Evolutionary conservation across 2,888 invertebrate genomes (phyloP).

Genomic region (Euzetes globulus): DNA sequence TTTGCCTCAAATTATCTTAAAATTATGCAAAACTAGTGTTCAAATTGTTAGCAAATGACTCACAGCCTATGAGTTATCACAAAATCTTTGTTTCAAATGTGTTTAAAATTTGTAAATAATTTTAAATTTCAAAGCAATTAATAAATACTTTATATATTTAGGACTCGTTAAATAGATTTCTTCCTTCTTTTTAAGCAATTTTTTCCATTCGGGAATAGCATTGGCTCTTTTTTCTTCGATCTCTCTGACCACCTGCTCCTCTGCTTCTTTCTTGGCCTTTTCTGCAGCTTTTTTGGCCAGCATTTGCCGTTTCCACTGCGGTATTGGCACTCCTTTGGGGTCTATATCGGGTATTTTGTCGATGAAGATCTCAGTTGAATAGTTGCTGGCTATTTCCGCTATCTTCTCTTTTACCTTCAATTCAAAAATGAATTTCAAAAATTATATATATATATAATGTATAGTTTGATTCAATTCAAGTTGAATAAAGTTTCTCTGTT

Average conservation of each 20-base stretch:
- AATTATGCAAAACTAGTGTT: slow-evolving; percentile 2
- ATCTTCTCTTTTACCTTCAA: slow-evolving; percentile 67
- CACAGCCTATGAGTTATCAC: too few relatives aligned
- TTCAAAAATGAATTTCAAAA: background rate
- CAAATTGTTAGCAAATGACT: background rate
- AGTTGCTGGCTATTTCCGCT: slow-evolving; percentile 73
- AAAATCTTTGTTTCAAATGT: background rate
- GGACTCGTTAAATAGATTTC: background rate
- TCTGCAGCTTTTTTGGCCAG: slow-evolving; percentile 88
- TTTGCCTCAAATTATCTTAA: background rate
- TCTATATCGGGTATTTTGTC: slow-evolving; percentile 86
- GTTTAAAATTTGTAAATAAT: background rate
- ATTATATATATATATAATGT: background rate
- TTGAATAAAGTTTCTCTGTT: too few relatives aligned
- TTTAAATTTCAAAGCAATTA: background rate
- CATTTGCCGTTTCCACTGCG: slow-evolving; percentile 93
- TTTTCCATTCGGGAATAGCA: slow-evolving; percentile 86
- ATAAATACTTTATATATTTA: slow-evolving; percentile 25
- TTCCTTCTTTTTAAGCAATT: slow-evolving; percentile 30
- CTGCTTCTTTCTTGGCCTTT: slow-evolving; percentile 79
- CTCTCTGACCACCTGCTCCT: slow-evolving; percentile 57
- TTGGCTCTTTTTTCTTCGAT: slow-evolving; percentile 53
- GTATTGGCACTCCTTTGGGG: slow-evolving; percentile 76
- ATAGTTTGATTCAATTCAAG: background rate
- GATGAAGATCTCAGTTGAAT: slow-evolving; percentile 75